phyloP scores from a whole-genome alignment of 2,888 invertebrate genomes.

The Dryomyza anilis region DNA sequence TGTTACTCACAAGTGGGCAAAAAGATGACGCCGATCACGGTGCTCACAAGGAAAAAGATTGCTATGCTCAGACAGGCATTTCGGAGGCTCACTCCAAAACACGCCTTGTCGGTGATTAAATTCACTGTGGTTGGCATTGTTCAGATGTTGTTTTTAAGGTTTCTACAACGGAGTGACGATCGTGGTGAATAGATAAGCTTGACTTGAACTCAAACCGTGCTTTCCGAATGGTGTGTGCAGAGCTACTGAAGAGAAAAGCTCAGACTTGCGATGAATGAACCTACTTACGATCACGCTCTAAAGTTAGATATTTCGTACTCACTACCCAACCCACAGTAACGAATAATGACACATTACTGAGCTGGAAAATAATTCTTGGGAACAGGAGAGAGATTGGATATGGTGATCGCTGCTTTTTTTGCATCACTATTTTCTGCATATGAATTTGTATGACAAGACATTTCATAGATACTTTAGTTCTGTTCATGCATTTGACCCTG shows the following conservation, averaged over 20 bases:
- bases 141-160: not conserved
- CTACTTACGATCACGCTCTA: too few species aligned
- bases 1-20: slow-evolving; percentile 41
- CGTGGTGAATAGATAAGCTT: not conserved
- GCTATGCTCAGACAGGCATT: slow-evolving; percentile 47
- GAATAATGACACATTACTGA: too few species aligned
- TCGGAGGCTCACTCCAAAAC: slow-evolving; percentile 42
- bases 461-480: too few species aligned
- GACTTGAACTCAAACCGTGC: not conserved
- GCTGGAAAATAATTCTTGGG: too few species aligned
- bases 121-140: slow-evolving; percentile 25
- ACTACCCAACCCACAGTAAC: too few species aligned
- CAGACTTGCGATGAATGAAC: too few species aligned
- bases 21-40: slow-evolving; percentile 36
- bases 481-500: too few species aligned
- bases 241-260: not conserved
- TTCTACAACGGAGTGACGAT: not conserved
- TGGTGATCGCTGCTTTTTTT: too few species aligned
- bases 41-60: slow-evolving; percentile 37
- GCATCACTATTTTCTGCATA: too few species aligned
- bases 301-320: too few species aligned
- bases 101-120: slow-evolving; percentile 45
- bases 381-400: too few species aligned
- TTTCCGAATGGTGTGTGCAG: not conserved
- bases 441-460: too few species aligned